Evolutionary conservation across 2,797 vertebrate species (phyloP).

Genomic region (Bradypodion pumilum): DNA sequence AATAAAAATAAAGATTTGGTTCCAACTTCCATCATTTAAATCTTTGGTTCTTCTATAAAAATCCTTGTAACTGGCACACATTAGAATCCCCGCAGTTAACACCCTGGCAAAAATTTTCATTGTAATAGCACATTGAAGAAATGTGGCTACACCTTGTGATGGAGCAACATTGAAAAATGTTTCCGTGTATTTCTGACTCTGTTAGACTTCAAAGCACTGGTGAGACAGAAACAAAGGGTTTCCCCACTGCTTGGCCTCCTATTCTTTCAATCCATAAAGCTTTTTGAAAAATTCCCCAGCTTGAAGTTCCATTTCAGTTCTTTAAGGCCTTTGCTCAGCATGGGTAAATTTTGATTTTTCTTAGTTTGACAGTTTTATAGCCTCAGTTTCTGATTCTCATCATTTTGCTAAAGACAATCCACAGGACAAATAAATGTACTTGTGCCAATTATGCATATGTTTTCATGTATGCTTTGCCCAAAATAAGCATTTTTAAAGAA

Average conservation of each 20-base stretch:
- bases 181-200: conserved; percentile 36
- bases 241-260: conserved; percentile 51
- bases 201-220: conserved; percentile 64
- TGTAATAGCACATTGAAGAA: conserved; percentile 62
- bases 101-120: conserved; percentile 63
- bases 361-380: too few species aligned
- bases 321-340: not conserved
- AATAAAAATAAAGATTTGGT: too few species aligned
- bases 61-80: conserved; percentile 25
- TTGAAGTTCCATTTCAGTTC: conserved; percentile 52
- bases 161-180: conserved; percentile 61
- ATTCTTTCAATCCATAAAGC: conserved; percentile 65
- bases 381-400: too few species aligned
- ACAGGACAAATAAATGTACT: too few species aligned
- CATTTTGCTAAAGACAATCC: too few species aligned
- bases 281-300: conserved; percentile 39
- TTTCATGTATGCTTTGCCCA: too few species aligned
- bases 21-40: conserved; percentile 23
- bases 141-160: conserved; percentile 57
- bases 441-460: too few species aligned
- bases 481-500: too few species aligned
- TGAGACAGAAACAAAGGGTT: conserved; percentile 59
- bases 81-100: conserved; percentile 55
- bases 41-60: not conserved
- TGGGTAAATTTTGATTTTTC: too few species aligned